Conservation (phyloP, 2,797 vertebrate genomes). For the Pithecia hirsuta region DNA sequence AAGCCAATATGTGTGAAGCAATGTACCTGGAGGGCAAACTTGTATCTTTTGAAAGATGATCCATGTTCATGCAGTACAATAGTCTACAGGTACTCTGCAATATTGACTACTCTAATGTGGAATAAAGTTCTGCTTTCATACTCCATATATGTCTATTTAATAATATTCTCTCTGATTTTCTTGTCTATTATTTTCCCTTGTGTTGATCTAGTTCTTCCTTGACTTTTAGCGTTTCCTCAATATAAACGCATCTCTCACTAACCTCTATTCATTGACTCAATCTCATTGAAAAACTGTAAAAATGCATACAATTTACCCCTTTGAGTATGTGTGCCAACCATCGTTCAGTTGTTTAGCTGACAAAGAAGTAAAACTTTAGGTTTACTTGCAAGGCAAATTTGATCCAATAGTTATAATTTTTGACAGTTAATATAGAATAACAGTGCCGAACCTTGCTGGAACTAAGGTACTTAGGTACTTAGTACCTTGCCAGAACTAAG, state of each 20-base stretch:
- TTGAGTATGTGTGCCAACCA: neutral
- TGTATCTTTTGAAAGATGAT: neutral
- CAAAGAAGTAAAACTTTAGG: neutral
- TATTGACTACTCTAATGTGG: neutral
- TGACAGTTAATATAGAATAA: neutral
- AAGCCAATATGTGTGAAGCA: neutral
- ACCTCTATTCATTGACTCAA: neutral
- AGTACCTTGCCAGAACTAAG: neutral
- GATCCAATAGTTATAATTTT: neutral
- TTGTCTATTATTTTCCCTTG: neutral
- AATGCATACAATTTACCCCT: neutral
- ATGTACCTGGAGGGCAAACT: neutral
- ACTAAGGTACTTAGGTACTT: neutral
- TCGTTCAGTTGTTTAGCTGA: neutral
- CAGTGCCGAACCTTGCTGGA: neutral
- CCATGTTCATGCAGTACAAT: neutral
- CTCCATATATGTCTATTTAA: neutral
- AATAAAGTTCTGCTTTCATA: neutral
- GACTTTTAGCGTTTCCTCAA: neutral
- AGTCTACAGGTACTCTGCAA: neutral
- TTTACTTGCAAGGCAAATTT: neutral
- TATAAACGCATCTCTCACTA: neutral
- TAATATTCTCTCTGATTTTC: neutral
- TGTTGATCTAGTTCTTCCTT: neutral
- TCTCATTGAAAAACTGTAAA: neutral